phyloP scores from a whole-genome alignment of 2,888 invertebrate species.

The Scaptodrosophila latifasciaeformis region DNA sequence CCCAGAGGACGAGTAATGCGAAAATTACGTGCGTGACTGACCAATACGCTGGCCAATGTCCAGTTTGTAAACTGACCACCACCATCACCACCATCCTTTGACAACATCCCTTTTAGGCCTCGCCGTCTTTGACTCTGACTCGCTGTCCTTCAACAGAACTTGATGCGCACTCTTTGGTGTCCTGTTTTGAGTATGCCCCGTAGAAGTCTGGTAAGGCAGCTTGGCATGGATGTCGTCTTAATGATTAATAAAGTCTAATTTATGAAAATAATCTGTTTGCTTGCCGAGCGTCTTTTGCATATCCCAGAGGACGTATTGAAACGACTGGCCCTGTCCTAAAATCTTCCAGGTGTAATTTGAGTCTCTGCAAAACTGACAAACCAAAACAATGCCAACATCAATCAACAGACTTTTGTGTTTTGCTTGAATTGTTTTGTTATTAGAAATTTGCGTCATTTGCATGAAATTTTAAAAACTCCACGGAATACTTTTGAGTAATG shows the following conservation, averaged over 20 bases:
- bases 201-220: not conserved
- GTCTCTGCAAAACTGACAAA: conserved; percentile 56
- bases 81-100: conserved; percentile 38
- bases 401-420: conserved; percentile 56
- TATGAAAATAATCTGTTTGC: conserved; percentile 72
- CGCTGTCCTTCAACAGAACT: conserved; percentile 60
- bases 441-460: conserved; percentile 49
- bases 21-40: conserved; percentile 70
- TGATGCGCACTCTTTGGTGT: conserved; percentile 12
- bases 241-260: conserved; percentile 72
- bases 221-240: conserved; percentile 63
- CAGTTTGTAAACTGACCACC: conserved; percentile 54
- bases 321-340: conserved; percentile 29
- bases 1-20: conserved; percentile 25
- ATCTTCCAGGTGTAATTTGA: conserved; percentile 57
- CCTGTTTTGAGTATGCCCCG: conserved; percentile 26
- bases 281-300: conserved; percentile 16
- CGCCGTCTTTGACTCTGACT: conserved; percentile 33
- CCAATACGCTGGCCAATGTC: conserved; percentile 71
- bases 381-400: conserved; percentile 71
- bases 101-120: conserved; percentile 35
- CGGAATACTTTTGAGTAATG: not conserved
- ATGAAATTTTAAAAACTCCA: not conserved
- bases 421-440: not conserved
- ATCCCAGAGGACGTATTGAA: conserved; percentile 27